phyloP scores from a whole-genome alignment of 2,797 vertebrate species.

The Cirrhinus molitorella region DNA sequence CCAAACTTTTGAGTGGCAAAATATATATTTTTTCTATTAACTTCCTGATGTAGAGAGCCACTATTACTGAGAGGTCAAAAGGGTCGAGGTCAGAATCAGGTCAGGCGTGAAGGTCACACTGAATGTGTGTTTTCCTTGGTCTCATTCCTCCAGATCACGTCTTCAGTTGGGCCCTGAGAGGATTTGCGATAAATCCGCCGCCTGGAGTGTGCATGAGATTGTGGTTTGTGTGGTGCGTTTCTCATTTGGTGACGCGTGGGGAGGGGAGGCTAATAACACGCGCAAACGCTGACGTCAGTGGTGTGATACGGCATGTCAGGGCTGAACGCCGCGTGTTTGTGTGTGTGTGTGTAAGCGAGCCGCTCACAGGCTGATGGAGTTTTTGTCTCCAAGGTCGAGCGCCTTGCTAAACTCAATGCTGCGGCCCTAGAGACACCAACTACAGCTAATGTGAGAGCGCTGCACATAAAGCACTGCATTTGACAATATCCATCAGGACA shows the following conservation, averaged over 20 bases:
- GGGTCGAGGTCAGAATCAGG: background rate
- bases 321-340: constrained; percentile 5
- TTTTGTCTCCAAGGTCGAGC: constrained; percentile 57
- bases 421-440: constrained; percentile 3
- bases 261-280: constrained; percentile 12
- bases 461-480: background rate
- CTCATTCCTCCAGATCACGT: background rate
- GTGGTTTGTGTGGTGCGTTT: constrained; percentile 17
- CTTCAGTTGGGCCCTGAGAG: constrained; percentile 4
- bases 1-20: no score
- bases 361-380: constrained; percentile 36
- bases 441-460: background rate
- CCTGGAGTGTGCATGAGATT: background rate
- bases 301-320: constrained; percentile 5
- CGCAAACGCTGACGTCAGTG: constrained; percentile 28
- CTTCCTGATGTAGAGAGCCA: background rate
- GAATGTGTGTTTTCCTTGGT: background rate
- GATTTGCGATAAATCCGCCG: constrained; percentile 23
- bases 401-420: constrained; percentile 9
- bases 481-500: background rate
- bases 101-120: constrained; percentile 2
- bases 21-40: no score
- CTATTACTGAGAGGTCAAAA: no score
- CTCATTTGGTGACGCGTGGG: background rate
- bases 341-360: background rate